phyloP scores from a whole-genome alignment of 37 sponge, comb jelly and placozoan species.

The Eunapius fragilis region DNA sequence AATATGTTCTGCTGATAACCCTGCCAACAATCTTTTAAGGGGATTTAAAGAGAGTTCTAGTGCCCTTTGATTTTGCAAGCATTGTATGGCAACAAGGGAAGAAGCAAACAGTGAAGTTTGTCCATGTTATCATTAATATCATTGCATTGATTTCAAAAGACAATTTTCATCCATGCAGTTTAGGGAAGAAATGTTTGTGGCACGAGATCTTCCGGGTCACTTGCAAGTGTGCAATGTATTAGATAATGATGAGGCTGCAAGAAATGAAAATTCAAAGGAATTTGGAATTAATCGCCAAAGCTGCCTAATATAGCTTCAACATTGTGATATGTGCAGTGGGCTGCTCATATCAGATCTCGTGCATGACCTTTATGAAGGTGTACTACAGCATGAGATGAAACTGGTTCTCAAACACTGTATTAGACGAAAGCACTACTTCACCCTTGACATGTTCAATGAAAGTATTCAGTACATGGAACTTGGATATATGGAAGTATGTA shows the following conservation, averaged over 20 bases:
- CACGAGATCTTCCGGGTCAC: no score
- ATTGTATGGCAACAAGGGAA: conserved; percentile 46
- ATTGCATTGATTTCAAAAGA: neutral
- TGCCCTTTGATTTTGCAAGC: conserved; percentile 34
- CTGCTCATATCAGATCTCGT: no score
- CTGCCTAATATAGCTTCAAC: no score
- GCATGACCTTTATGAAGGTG: no score
- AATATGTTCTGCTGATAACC: conserved; percentile 51
- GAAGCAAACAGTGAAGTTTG: conserved; percentile 4
- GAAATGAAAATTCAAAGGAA: conserved; percentile 11
- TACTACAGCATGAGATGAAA: conserved; percentile 31
- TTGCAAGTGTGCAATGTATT: neutral
- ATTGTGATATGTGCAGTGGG: no score
- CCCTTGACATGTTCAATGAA: no score
- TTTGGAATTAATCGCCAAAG: no score
- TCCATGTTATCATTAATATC: neutral
- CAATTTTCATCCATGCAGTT: conserved; percentile 6
- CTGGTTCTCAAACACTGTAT: conserved; percentile 40
- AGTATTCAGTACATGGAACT: no score
- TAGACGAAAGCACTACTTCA: conserved; percentile 10
- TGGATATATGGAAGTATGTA: no score
- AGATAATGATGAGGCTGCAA: conserved; percentile 2
- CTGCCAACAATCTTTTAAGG: conserved; percentile 25
- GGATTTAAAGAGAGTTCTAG: conserved; percentile 52
- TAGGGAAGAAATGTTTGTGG: neutral